phyloP scores from a whole-genome alignment of 2,888 invertebrate species.

The Lumbricus terrestris region DNA sequence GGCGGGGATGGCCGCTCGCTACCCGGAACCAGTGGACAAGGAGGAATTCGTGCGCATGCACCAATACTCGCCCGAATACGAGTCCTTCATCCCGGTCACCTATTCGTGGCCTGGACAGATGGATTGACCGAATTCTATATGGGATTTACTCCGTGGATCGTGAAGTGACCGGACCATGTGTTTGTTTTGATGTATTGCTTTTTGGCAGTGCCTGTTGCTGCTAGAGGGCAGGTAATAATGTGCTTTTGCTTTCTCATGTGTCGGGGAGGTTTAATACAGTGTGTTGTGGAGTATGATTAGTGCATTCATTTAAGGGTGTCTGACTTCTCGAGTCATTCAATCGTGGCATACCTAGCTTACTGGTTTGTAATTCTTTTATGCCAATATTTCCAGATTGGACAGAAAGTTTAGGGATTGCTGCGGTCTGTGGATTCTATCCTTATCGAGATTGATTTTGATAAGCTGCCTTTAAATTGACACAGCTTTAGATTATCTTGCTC shows the following conservation, averaged over 20 bases:
- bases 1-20: conserved; percentile 60
- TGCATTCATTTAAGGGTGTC: no score
- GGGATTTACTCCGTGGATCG: neutral
- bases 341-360: no score
- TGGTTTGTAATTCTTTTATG: neutral
- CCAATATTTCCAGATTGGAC: neutral
- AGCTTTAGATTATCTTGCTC: neutral
- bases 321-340: neutral
- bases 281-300: neutral
- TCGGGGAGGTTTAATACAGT: neutral
- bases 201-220: neutral
- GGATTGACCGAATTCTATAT: conserved; percentile 11
- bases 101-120: conserved; percentile 60
- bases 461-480: neutral
- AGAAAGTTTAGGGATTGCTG: neutral
- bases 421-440: neutral
- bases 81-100: conserved; percentile 59
- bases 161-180: neutral
- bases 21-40: conserved; percentile 64
- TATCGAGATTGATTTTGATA: neutral
- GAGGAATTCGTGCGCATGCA: conserved; percentile 59
- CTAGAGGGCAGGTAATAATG: neutral
- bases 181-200: neutral
- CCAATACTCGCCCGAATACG: conserved; percentile 59
- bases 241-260: neutral